Percentiles rank a stretch among this genome's conserved stretches.
Conservation (phyloP, 2,888 invertebrate genomes). For the Galerucella calmariensis region DNA sequence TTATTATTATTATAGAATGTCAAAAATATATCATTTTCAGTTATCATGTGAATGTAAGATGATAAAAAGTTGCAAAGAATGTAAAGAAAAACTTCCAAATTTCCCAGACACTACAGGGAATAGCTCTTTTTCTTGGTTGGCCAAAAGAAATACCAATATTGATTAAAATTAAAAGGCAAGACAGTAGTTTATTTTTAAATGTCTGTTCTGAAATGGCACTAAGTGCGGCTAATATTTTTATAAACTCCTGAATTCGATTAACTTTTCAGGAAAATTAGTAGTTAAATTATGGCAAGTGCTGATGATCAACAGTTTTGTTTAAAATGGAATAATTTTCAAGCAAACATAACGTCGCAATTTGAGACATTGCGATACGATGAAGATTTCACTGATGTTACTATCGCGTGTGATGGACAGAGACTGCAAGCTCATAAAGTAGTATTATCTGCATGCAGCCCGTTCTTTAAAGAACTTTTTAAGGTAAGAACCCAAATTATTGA, state of each 20-base stretch:
- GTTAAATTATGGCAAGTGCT: conserved; percentile 61
- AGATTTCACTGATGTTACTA: conserved; percentile 89
- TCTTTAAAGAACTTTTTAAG: conserved; percentile 88
- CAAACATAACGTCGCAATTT: conserved; percentile 87
- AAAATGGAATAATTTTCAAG: conserved; percentile 91
- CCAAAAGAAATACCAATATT: conserved; percentile 62
- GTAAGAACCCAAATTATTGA: conserved; percentile 66
- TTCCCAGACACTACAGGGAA: conserved; percentile 54
- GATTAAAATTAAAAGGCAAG: conserved; percentile 63
- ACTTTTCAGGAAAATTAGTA: conserved; percentile 19
- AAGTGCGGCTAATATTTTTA: conserved; percentile 47
- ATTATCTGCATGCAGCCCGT: conserved; percentile 87
- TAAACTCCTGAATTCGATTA: conserved; percentile 43
- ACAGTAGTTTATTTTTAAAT: conserved; percentile 58
- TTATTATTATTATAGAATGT: conserved; percentile 8
- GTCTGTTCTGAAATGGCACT: conserved; percentile 52
- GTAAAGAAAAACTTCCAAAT: conserved; percentile 33
- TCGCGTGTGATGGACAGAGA: conserved; percentile 86
- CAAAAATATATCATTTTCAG: conserved; percentile 5
- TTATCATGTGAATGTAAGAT: conserved; percentile 18
- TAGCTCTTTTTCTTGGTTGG: conserved; percentile 64
- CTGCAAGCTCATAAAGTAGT: conserved; percentile 88
- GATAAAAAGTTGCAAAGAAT: conserved; percentile 6
- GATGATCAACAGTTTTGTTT: conserved; percentile 89
- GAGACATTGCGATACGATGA: conserved; percentile 86